phyloP scores from a whole-genome alignment of 2,113 vertebrate genomes.

The Baryphthengus martii region DNA sequence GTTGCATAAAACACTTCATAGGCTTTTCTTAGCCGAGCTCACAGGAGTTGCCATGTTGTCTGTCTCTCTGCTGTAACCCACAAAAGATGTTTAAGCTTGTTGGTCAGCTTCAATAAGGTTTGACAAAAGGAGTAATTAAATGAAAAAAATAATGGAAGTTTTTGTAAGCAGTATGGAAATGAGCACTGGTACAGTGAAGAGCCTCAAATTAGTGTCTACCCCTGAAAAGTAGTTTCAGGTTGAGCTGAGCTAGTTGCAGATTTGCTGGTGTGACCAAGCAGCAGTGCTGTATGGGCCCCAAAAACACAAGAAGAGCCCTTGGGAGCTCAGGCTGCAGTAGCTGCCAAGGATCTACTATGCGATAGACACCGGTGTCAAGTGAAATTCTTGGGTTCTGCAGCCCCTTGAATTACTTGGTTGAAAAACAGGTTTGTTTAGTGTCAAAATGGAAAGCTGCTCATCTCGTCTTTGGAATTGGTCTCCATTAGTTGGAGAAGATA shows the following conservation, averaged over 20 bases:
- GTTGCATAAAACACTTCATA: not conserved
- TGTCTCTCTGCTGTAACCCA: not conserved
- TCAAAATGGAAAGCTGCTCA: not conserved
- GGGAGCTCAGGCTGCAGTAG: not conserved
- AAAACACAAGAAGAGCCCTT: not conserved
- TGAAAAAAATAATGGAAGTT: not conserved
- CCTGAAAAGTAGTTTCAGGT: not conserved
- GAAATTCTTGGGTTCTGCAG: not conserved
- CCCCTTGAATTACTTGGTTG: not conserved
- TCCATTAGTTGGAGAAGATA: not conserved
- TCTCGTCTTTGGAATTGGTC: not conserved
- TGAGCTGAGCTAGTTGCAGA: not conserved
- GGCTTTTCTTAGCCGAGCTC: not conserved
- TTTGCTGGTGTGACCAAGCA: not conserved
- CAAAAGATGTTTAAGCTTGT: not conserved
- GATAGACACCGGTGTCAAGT: not conserved
- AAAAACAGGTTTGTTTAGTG: not conserved
- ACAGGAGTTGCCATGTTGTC: not conserved
- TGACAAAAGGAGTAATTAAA: not conserved
- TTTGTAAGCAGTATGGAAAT: not conserved
- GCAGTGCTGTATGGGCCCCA: fast-evolving
- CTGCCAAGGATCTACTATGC: not conserved
- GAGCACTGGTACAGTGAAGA: not conserved
- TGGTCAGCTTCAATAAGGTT: not conserved
- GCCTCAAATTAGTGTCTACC: not conserved